Conservation (phyloP, 2,113 vertebrate species). For the Platysternon megacephalum region DNA sequence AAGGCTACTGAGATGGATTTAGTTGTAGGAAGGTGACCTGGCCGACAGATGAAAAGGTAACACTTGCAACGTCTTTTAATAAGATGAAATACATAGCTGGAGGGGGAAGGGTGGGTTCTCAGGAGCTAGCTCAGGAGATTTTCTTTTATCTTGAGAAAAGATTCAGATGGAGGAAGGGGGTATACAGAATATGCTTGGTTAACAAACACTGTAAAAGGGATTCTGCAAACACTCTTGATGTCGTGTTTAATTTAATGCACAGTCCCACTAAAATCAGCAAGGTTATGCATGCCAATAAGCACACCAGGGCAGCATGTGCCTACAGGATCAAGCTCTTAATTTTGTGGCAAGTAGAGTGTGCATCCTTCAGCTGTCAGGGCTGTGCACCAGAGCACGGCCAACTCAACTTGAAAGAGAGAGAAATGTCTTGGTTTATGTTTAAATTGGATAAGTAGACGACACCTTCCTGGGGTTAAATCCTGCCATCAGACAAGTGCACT, state of each 20-base stretch:
- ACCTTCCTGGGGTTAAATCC: not conserved
- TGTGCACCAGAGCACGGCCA: not conserved
- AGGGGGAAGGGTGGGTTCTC: not conserved
- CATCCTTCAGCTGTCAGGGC: not conserved
- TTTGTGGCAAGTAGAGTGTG: not conserved
- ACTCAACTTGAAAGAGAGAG: not conserved
- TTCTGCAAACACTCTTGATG: not conserved
- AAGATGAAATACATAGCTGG: not conserved
- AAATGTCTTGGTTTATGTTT: not conserved
- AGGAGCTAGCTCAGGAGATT: not conserved
- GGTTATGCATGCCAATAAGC: not conserved
- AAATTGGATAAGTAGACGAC: not conserved
- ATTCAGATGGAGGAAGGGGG: not conserved
- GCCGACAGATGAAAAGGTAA: not conserved
- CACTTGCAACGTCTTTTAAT: not conserved
- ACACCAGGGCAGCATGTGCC: not conserved
- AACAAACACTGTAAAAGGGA: not conserved
- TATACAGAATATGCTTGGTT: not conserved
- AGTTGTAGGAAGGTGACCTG: not conserved
- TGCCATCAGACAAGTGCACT: fast-evolving
- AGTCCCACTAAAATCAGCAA: not conserved
- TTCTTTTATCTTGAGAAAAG: not conserved
- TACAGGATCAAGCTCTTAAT: not conserved
- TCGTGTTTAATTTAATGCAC: not conserved
- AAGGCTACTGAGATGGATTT: not conserved